Percentiles rank a stretch among this genome's conserved stretches.
Evolutionary conservation across 23 tunicate genomes (phyloP).

Genomic region (Corella eumyota): DNA sequence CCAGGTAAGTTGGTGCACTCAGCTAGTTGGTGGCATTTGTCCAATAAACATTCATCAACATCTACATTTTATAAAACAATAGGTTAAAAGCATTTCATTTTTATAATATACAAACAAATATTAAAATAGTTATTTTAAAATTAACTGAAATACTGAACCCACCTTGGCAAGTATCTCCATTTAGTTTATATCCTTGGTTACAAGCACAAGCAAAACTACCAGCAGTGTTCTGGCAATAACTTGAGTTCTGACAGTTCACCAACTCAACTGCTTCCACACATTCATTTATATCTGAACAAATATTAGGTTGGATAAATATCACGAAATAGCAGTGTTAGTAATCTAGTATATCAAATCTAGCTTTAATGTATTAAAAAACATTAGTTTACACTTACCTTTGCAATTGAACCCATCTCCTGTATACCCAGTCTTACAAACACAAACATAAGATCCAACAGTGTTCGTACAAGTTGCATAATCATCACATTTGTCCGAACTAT

Average conservation of each 20-base stretch:
- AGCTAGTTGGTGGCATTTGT: conserved; percentile 19
- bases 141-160: too few relatives aligned
- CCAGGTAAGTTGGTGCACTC: conserved; percentile 15
- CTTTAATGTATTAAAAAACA: too few relatives aligned
- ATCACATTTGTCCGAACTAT: conserved; percentile 4
- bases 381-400: too few relatives aligned
- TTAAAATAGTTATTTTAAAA: too few relatives aligned
- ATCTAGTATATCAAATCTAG: too few relatives aligned
- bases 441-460: conserved; percentile 8
- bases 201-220: conserved; percentile 39
- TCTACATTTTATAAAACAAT: conserved; percentile 1
- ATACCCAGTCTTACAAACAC: conserved; percentile 22
- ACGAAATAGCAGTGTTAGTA: too few relatives aligned
- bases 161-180: not conserved
- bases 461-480: conserved; percentile 7
- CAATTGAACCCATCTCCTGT: too few relatives aligned
- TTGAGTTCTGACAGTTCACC: too few relatives aligned
- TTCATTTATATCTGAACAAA: too few relatives aligned
- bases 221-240: conserved; percentile 21
- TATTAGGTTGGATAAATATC: too few relatives aligned
- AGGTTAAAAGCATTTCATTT: too few relatives aligned
- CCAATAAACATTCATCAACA: conserved; percentile 24
- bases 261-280: conserved; percentile 3
- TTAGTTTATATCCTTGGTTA: conserved; percentile 14
- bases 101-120: too few relatives aligned